A percentile compares a stretch with the other conserved stretches of the same genome.
phyloP scores from a whole-genome alignment of 1,140 invertebrate genomes.

The Oncopeltus fasciatus region DNA sequence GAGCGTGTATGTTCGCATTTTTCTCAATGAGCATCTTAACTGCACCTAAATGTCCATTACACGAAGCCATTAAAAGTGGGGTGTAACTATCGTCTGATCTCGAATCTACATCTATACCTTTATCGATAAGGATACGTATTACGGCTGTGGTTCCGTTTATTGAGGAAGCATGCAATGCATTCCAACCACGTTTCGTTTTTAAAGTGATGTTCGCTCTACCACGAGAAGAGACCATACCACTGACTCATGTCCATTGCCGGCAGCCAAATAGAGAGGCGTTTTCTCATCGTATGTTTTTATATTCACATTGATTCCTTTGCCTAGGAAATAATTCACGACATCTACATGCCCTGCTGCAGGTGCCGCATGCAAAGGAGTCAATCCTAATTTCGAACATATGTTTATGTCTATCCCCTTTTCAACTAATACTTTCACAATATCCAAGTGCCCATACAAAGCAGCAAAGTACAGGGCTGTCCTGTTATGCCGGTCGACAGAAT shows the following conservation, averaged over 20 bases:
- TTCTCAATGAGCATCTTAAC: background rate
- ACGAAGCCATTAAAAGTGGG: background rate
- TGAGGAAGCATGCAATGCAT: background rate
- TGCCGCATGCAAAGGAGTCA: background rate
- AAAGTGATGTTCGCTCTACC: background rate
- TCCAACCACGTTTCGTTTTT: background rate
- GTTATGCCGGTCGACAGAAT: constrained; percentile 40
- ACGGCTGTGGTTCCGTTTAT: background rate
- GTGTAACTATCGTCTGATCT: background rate
- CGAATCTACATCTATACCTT: background rate
- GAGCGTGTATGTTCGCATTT: background rate
- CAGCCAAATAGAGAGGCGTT: background rate
- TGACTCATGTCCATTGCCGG: background rate
- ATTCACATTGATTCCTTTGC: background rate
- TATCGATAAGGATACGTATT: background rate
- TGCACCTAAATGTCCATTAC: background rate
- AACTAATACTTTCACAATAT: constrained; percentile 54
- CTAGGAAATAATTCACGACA: background rate
- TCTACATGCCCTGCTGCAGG: background rate
- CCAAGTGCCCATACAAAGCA: constrained; percentile 52
- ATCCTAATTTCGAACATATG: too few species aligned
- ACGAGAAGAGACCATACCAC: background rate
- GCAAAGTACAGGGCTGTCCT: constrained; percentile 73
- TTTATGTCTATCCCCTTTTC: too few species aligned
- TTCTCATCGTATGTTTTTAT: background rate